Base-by-base conservation (phyloP, 53 echinoderm and acorn worm genomes). In the Astropecten irregularis region DNA sequence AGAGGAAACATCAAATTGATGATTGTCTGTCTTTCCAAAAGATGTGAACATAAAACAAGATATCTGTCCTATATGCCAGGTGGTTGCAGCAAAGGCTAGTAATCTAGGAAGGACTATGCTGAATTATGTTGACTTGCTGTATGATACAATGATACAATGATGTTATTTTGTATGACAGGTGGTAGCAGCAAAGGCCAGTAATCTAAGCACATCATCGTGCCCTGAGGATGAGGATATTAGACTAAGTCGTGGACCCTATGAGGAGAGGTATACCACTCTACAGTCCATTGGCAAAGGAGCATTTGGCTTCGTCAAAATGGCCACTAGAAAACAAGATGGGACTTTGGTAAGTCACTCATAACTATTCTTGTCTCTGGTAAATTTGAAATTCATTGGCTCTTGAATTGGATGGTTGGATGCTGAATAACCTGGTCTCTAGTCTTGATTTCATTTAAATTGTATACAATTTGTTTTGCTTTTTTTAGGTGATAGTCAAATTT, bases 251-350 rank as follows among this genome's bases (percentile, higher is more conserved):
- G 99, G 99, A 49, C 83, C 85, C 31, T 99, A 99, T 29, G 85
- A 90, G 42, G 82, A 91, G 34, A 84, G 87, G 37, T 99, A 99
- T 37, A 85, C 68, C 29, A 99, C 95, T 0, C 84, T 95, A 0
- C 95, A 90, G 52, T 95, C 92, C 63, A 99, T 99, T 11, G 99
- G 99, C 34, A 99, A 99, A 70, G 99, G 95, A 35, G 99, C 95
- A 19, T 99, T 99, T 56, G 99, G 99, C 26, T 99, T 99, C 50
- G 99, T 99, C 64, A 99, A 99, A 83, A 90, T 95, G 92, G 99
- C 92, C 11, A 95, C 62, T 38, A 85, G 90, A 32, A 99, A 84
- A 50, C 34, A 54, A 20, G 99, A 99, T 66, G 77, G 77, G 27
- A 76, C 85, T 16, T 54, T 69, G 82, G 99, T 95, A 79, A 57